Percentiles rank a stretch among this genome's conserved stretches.
Conservation (phyloP, 2,888 invertebrate genomes). For the Melinaea marsaeus region DNA sequence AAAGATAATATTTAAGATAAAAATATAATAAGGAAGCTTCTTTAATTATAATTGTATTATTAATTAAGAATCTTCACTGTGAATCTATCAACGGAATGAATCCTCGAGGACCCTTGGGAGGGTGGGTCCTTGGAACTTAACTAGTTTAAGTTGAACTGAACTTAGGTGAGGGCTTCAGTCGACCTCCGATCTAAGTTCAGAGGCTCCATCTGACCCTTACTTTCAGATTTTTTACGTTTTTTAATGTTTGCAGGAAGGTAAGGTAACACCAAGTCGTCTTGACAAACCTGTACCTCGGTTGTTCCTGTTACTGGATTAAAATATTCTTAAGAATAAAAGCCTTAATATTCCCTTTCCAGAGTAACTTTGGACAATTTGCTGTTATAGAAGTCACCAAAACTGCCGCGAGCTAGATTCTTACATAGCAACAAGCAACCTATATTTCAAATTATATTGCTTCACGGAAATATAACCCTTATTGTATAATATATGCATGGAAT, state of each 20-base stretch:
- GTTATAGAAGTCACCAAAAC: no score
- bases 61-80: no score
- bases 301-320: no score
- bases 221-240: no score
- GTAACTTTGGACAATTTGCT: slow-evolving; percentile 3
- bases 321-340: no score
- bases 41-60: no score
- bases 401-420: slow-evolving; percentile 3
- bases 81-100: slow-evolving; percentile 15
- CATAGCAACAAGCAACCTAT: slow-evolving; percentile 10
- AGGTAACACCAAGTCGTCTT: no score
- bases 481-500: rapidly evolving
- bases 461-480: slow-evolving; percentile 5
- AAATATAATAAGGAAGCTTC: no score
- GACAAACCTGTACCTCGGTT: no score
- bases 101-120: slow-evolving; percentile 30
- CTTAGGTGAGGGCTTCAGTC: slow-evolving; percentile 32
- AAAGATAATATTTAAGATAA: not conserved
- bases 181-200: slow-evolving; percentile 6
- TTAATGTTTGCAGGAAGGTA: no score
- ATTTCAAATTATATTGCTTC: slow-evolving; percentile 13
- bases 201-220: no score
- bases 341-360: no score
- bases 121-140: slow-evolving; percentile 28
- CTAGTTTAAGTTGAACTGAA: slow-evolving; percentile 39